These are phyloP conservation scores for Pseudomyrmex dendroicus DNA, from an alignment of 1,140 invertebrate species.

Conservation along the genomic window DNA sequence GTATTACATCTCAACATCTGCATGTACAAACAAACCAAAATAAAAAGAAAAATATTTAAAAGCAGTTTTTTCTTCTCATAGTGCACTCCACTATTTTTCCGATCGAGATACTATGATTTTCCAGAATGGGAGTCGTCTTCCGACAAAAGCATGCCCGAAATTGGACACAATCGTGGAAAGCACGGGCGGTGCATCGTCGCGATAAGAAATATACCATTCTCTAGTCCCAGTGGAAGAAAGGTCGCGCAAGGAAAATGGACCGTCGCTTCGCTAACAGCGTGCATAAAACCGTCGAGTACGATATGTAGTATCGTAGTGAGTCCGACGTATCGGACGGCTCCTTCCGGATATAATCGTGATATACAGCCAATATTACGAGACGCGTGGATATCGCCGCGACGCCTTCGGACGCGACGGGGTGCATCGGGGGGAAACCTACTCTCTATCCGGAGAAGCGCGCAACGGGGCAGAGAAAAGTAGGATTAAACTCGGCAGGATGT, in stretches of 20 bases:
- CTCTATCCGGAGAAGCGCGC: slow-evolving; percentile 38
- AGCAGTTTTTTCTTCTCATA: neutral
- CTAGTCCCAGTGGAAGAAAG: slow-evolving; percentile 56
- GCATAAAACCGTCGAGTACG: slow-evolving; percentile 78
- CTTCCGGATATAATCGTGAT: slow-evolving; percentile 81
- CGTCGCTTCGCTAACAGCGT: slow-evolving; percentile 71
- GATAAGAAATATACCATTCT: slow-evolving; percentile 75
- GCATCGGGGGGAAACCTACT: slow-evolving; percentile 59
- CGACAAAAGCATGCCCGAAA: slow-evolving; percentile 15
- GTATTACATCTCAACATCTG: too few relatives aligned
- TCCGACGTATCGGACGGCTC: slow-evolving; percentile 75
- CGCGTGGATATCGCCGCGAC: slow-evolving; percentile 73
- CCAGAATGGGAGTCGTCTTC: neutral
- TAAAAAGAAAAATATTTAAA: neutral
- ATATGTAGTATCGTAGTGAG: slow-evolving; percentile 68
- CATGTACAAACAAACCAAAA: neutral
- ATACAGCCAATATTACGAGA: slow-evolving; percentile 80
- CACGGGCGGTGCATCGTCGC: slow-evolving; percentile 58
- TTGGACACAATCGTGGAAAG: neutral
- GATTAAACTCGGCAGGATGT: slow-evolving; percentile 70
- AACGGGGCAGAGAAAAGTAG: slow-evolving; percentile 67
- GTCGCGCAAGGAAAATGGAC: slow-evolving; percentile 69
- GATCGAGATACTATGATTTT: slow-evolving; percentile 6
- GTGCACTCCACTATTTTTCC: slow-evolving; percentile 2
- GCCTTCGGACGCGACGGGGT: slow-evolving; percentile 69